These are phyloP conservation scores for Megatriorchis doriae DNA, from an alignment of 2,113 vertebrate species.

Conservation along the genomic window DNA sequence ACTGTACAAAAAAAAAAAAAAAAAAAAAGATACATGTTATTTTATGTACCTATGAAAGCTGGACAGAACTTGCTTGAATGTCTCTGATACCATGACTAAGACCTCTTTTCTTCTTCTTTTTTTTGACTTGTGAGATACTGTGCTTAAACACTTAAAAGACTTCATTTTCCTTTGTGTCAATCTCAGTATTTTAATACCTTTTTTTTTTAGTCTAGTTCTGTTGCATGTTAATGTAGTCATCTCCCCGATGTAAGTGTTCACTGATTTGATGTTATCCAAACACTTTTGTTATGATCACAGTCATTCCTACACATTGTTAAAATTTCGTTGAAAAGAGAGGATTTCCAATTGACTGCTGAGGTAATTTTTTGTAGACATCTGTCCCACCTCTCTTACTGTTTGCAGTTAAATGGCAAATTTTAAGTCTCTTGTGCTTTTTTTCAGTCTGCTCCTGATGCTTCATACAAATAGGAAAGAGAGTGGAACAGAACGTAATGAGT, in stretches of 20 bases:
- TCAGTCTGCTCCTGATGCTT: neutral
- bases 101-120: neutral
- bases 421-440: neutral
- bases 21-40: neutral
- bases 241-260: neutral
- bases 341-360: neutral
- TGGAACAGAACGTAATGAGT: neutral
- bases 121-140: rapidly evolving
- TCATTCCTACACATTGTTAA: neutral
- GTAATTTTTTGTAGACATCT: neutral
- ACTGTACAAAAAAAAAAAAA: too few relatives aligned
- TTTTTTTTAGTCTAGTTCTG: neutral
- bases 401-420: neutral
- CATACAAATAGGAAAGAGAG: neutral
- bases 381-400: neutral
- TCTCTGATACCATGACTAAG: neutral
- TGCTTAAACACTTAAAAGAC: neutral
- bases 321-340: neutral
- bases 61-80: neutral
- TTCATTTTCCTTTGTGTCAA: neutral
- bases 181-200: neutral
- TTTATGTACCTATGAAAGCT: neutral
- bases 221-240: neutral
- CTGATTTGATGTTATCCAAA: neutral
- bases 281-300: neutral